A percentile compares a stretch with the other conserved stretches of the same genome.
Conservation (phyloP, 2,113 vertebrate genomes). For the Gasterosteus nipponicus region DNA sequence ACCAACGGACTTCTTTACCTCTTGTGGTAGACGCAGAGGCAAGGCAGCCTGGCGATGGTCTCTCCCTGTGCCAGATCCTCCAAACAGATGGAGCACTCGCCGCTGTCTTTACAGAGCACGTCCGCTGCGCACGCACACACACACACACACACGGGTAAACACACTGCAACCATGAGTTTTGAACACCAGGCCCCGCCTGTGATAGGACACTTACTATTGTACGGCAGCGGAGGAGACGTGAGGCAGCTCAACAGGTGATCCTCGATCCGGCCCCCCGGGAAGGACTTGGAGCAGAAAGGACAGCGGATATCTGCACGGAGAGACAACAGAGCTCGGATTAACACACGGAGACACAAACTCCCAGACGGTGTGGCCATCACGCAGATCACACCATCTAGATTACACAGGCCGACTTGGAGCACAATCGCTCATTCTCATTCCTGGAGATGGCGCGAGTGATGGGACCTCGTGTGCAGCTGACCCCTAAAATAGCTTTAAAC, state of each 20-base stretch:
- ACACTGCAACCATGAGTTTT: constrained; percentile 33
- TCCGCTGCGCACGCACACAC: constrained; percentile 73
- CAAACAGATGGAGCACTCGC: constrained; percentile 84
- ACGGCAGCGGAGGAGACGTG: constrained; percentile 82
- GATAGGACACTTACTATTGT: constrained; percentile 79
- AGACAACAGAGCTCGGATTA: constrained; percentile 47
- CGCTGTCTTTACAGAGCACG: constrained; percentile 83
- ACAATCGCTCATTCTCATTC: not conserved
- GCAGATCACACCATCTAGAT: not conserved
- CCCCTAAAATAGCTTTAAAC: constrained; percentile 8
- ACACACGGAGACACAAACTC: constrained; percentile 16
- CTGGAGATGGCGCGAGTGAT: not conserved
- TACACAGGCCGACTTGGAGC: not conserved
- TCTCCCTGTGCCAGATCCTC: constrained; percentile 83
- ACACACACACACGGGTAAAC: constrained; percentile 26
- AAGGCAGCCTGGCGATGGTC: constrained; percentile 83
- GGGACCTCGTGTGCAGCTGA: not conserved
- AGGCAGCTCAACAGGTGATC: constrained; percentile 85
- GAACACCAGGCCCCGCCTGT: not conserved
- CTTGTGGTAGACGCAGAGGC: constrained; percentile 86
- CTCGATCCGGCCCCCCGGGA: constrained; percentile 82
- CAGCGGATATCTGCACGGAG: constrained; percentile 79
- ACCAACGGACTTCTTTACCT: constrained; percentile 65
- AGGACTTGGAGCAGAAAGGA: constrained; percentile 84
- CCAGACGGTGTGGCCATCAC: constrained; percentile 26